Conservation (phyloP, 2,888 invertebrate species). For the Microdon myrmicae region DNA sequence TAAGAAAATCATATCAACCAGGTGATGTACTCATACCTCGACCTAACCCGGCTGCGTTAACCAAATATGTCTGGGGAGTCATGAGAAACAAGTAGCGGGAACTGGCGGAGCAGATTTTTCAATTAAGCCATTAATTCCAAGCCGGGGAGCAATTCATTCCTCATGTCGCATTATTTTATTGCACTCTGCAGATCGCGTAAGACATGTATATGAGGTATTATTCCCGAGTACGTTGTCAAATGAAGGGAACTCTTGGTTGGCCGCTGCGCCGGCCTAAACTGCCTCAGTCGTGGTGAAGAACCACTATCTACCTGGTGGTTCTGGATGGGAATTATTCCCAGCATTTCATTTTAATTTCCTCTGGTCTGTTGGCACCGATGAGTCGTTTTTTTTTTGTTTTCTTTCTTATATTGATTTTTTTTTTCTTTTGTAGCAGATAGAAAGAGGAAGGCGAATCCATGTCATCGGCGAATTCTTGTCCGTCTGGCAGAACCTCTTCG, state of each 20-base stretch:
- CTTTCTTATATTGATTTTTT: conserved; percentile 6
- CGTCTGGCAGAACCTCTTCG: conserved; percentile 7
- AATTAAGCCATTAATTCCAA: conserved; percentile 66
- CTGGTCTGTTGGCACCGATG: conserved; percentile 9
- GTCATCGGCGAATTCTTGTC: not conserved
- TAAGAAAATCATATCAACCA: conserved; percentile 16
- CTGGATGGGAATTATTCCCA: conserved; percentile 14
- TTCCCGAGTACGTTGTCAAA: conserved; percentile 49
- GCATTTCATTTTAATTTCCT: conserved; percentile 6
- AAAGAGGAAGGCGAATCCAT: conserved; percentile 11
- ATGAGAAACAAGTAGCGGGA: conserved; percentile 38
- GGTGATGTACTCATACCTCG: too few relatives aligned
- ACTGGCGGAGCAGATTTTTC: conserved; percentile 64
- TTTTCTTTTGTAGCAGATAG: conserved; percentile 20
- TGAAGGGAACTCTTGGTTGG: conserved; percentile 45
- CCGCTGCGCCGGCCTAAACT: too few relatives aligned
- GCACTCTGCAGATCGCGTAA: conserved; percentile 53
- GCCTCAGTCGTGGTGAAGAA: conserved; percentile 19
- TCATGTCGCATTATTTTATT: conserved; percentile 64
- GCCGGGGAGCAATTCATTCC: conserved; percentile 55
- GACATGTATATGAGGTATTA: conserved; percentile 52
- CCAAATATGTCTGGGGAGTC: not conserved
- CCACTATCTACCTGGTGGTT: conserved; percentile 37
- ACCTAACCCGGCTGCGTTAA: too few relatives aligned
- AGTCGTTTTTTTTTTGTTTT: conserved; percentile 38